Base-by-base conservation (phyloP, 1,140 invertebrate genomes). In the Lasaia peninsularis region DNA sequence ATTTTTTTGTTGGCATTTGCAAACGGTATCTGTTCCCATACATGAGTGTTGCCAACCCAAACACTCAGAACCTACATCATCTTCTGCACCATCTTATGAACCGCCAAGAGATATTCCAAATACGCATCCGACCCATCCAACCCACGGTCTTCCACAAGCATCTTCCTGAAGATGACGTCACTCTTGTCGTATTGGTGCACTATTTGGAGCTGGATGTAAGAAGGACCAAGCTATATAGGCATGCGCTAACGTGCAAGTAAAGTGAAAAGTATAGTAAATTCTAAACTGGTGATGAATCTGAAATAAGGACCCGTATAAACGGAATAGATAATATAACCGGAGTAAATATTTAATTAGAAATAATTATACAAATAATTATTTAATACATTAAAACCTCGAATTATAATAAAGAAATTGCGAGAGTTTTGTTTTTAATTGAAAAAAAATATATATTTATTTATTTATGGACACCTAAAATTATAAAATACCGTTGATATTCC, bases 81-180 rank as follows among this genome's bases (percentile, higher is more conserved):
- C 16, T 75, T 77, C 71, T 80, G 80, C 9, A 88, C 76, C 28
- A 60, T 62, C 60, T 75, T 78, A 65, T 88, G 85, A 18, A 62
- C 73, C 24, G 67, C 59, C 75, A 86, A 75, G 20, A 88, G 71
- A 60, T 60, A 69, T 11, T 86, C 80, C 10, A 80, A 60, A 65
- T 88, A 88, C 21, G 70, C 65, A 1, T 62, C 56, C 2, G 64
- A 35, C 20, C 80, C 85, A 60, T 77, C 73, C 35, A 71, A 11
- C 5, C 72, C 73, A 0, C 67, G 62, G 65, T 88, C 85, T 49
- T 88, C 85, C 0, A 70, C 67, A 61, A 88, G 68, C 56, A 73
- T 53, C 33, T 60, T 58, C 9, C 80, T 71, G 66, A 79, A 73
- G 58, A 31, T 14, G 5, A 32, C 34, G 62, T 81, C 79, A 4